Conservation (phyloP, 2,113 vertebrate genomes). For the Ptyas mucosa region DNA sequence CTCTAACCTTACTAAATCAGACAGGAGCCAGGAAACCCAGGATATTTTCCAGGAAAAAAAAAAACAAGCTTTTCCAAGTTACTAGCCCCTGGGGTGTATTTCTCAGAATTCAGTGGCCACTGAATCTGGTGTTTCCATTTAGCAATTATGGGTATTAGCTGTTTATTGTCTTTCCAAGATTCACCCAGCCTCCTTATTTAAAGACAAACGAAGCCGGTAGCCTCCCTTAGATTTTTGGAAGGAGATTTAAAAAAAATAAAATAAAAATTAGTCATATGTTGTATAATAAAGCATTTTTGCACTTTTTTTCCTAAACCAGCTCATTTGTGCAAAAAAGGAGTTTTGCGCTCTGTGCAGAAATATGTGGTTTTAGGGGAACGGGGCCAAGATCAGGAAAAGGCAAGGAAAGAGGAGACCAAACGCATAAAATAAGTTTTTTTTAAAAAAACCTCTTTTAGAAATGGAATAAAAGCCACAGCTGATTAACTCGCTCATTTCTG, state of each 20-base stretch:
- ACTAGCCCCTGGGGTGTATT: not conserved
- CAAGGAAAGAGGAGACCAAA: not conserved
- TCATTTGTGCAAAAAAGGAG: not conserved
- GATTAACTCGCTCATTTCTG: not conserved
- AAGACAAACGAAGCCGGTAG: not conserved
- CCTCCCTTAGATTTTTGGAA: not conserved
- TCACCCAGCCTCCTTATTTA: not conserved
- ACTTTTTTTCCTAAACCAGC: not conserved
- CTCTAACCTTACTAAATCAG: not conserved
- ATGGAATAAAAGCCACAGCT: not conserved
- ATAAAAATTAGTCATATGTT: not conserved
- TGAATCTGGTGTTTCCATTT: not conserved
- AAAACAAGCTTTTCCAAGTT: not conserved
- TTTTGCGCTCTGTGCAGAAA: not conserved
- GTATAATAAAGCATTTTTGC: not conserved
- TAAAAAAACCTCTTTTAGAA: rapidly evolving
- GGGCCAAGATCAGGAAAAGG: not conserved
- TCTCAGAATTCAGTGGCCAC: not conserved
- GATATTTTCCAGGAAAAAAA: not conserved
- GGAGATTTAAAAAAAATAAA: not conserved
- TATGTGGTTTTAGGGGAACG: not conserved
- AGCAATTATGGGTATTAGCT: not conserved
- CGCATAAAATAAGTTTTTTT: not conserved
- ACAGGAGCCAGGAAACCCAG: not conserved
- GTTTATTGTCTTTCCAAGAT: not conserved